Evolutionary conservation across 37 sponge, comb jelly and placozoan species (phyloP).

Genomic region (Mnemiopsis leidyi): DNA sequence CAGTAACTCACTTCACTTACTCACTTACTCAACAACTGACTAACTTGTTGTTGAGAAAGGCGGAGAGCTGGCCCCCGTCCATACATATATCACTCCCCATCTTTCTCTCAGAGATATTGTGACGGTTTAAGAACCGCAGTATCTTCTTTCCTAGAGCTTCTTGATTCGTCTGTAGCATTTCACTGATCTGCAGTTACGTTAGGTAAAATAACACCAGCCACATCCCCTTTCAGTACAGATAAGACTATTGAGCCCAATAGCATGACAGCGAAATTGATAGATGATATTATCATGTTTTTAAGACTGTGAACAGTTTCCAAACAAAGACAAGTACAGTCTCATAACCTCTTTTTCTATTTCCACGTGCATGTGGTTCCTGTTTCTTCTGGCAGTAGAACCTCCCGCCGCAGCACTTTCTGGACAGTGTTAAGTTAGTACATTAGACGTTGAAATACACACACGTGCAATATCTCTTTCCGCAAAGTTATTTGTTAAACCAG

Average conservation of each 20-base stretch:
- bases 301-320: too few relatives aligned
- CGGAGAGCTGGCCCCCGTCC: slow-evolving; percentile 43
- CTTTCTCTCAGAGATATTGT: slow-evolving; percentile 17
- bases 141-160: slow-evolving; percentile 61
- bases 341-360: slow-evolving; percentile 55
- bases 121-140: slow-evolving; percentile 56
- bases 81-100: slow-evolving; percentile 65
- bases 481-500: too few relatives aligned
- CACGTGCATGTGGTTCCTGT: slow-evolving; percentile 8
- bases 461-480: too few relatives aligned
- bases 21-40: too few relatives aligned
- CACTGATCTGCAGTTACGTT: slow-evolving; percentile 45
- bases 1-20: too few relatives aligned
- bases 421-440: too few relatives aligned
- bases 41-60: slow-evolving; percentile 53
- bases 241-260: too few relatives aligned
- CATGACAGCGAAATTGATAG: too few relatives aligned
- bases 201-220: background rate
- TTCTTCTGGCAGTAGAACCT: slow-evolving; percentile 32
- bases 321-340: too few relatives aligned
- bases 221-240: background rate
- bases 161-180: slow-evolving; percentile 36
- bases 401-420: background rate
- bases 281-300: too few relatives aligned
- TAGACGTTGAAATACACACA: too few relatives aligned